Evolutionary conservation across 2,888 invertebrate species (phyloP).

Genomic region (Mythimna pallens): DNA sequence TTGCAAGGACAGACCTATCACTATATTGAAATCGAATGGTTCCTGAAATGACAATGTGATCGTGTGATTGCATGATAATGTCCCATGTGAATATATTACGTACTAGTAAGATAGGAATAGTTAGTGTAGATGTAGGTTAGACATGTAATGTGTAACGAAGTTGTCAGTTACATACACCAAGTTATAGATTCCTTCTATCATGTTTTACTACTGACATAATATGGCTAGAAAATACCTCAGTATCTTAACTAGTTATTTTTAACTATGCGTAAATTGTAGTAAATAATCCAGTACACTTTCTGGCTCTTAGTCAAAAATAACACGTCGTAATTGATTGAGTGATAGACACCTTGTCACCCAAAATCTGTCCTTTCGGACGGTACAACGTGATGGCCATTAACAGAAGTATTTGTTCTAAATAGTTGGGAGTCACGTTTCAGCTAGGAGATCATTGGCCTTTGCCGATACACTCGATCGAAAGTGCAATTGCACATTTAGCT

Average conservation of each 20-base stretch:
- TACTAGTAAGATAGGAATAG: conserved; percentile 19
- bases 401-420: conserved; percentile 17
- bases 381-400: conserved; percentile 20
- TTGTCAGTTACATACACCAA: not conserved
- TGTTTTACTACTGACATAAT: no score
- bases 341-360: conserved; percentile 35
- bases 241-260: not conserved
- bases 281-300: conserved; percentile 10
- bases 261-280: not conserved
- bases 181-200: not conserved
- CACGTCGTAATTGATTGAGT: conserved; percentile 26
- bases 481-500: not conserved
- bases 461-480: not conserved
- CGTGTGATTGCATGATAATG: conserved; percentile 59
- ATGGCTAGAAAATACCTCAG: not conserved
- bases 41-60: conserved; percentile 43
- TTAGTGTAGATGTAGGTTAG: conserved; percentile 21
- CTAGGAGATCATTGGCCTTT: conserved; percentile 2
- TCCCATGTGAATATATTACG: conserved; percentile 42
- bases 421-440: not conserved
- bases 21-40: conserved; percentile 52
- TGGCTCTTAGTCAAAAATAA: conserved; percentile 33
- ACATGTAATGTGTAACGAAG: conserved; percentile 12
- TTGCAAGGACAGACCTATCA: conserved; percentile 59
- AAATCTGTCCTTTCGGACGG: conserved; percentile 23